phyloP scores from a whole-genome alignment of 2,888 invertebrate species.

The Corbicula japonica region DNA sequence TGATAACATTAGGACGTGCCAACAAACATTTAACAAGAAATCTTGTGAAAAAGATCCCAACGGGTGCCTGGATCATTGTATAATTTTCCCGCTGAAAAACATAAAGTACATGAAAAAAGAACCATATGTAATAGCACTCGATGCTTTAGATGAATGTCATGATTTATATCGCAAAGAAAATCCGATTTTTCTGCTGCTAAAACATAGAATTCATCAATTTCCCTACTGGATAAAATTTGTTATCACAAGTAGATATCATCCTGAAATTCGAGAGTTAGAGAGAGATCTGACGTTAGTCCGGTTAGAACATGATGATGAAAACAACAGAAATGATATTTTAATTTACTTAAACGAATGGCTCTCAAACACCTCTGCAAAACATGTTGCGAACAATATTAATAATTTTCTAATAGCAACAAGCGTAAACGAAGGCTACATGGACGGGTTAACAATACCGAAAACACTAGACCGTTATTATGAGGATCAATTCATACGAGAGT shows the following conservation, averaged over 20 bases:
- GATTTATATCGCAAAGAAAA: not conserved
- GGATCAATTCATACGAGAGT: not conserved
- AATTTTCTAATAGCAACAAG: not conserved
- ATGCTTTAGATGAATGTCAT: constrained; percentile 12
- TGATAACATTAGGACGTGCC: not conserved
- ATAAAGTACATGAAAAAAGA: not conserved
- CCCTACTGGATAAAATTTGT: constrained; percentile 1
- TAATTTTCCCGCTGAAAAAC: constrained; percentile 1
- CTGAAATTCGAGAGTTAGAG: not conserved
- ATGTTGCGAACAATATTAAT: not conserved
- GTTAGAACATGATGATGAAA: not conserved
- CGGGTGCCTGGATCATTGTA: constrained; percentile 7
- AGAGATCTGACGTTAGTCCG: not conserved
- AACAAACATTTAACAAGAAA: not conserved
- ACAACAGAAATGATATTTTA: constrained; percentile 3
- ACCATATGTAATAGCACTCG: not conserved
- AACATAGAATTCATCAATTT: constrained; percentile 3
- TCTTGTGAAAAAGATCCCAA: not conserved
- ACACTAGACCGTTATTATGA: not conserved
- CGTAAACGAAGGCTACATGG: not conserved
- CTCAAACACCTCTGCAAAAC: not conserved
- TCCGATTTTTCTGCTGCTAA: not conserved
- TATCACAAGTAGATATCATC: not conserved
- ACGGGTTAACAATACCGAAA: too few relatives aligned
- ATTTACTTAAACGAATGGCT: not conserved